phyloP scores from a whole-genome alignment of 1,140 invertebrate genomes.

The Sitobion miscanthi region DNA sequence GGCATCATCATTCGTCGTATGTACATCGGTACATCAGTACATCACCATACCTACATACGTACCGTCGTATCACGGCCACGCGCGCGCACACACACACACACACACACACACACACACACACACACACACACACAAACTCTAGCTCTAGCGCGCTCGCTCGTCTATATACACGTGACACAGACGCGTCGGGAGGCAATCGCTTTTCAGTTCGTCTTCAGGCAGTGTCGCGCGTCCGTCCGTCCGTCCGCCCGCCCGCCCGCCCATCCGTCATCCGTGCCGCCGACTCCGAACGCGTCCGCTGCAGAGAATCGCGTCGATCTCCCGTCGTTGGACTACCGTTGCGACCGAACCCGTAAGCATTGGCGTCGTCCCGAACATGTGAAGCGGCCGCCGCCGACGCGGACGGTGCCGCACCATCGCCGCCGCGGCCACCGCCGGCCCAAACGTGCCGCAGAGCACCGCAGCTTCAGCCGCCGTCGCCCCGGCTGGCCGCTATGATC shows the following conservation, averaged over 20 bases:
- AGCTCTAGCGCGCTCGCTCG: neutral
- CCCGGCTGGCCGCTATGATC: constrained; percentile 1
- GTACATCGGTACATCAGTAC: neutral
- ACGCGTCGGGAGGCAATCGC: neutral
- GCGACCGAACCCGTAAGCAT: constrained; percentile 32
- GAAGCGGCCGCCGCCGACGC: constrained; percentile 19
- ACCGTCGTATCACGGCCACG: neutral
- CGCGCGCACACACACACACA: neutral
- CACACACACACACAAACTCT: neutral
- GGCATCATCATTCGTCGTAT: neutral
- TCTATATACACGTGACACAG: neutral
- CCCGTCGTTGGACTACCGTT: neutral
- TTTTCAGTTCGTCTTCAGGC: neutral
- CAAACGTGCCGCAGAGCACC: neutral
- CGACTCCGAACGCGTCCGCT: neutral
- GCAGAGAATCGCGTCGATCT: neutral
- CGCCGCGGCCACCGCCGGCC: neutral
- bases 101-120: neutral
- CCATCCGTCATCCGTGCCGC: neutral
- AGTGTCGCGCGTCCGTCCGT: neutral
- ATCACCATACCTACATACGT: neutral
- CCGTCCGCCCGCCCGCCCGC: neutral
- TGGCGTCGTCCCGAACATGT: constrained; percentile 43
- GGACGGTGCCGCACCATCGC: constrained; percentile 4
- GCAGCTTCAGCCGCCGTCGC: neutral